Conservation (phyloP, 2,888 invertebrate species). For the Yponomeuta evonymella region DNA sequence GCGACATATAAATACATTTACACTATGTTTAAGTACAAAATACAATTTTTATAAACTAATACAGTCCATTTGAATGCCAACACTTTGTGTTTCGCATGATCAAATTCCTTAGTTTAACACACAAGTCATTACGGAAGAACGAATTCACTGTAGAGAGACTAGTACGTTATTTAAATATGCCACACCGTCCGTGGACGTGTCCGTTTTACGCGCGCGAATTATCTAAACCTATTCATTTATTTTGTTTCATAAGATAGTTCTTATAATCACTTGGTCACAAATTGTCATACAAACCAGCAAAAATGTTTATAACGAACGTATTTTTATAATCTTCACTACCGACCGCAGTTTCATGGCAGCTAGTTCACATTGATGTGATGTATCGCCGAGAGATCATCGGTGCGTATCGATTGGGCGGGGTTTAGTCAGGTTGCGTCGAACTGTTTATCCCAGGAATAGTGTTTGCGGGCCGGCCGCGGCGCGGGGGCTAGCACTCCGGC, state of each 20-base stretch:
- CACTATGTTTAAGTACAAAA: conserved; percentile 60
- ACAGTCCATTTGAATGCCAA: conserved; percentile 41
- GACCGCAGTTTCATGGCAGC: conserved; percentile 1
- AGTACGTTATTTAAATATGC: conserved; percentile 4
- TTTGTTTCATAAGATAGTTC: not conserved
- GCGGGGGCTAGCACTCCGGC: conserved; percentile 79
- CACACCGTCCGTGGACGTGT: conserved; percentile 4
- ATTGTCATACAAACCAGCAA: not conserved
- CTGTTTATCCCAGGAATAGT: conserved; percentile 86
- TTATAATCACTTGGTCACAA: not conserved
- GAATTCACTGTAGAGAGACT: conserved; percentile 45
- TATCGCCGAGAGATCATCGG: conserved; percentile 35
- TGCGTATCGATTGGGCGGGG: conserved; percentile 29
- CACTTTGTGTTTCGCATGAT: conserved; percentile 59
- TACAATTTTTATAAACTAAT: conserved; percentile 35
- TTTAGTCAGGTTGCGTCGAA: conserved; percentile 77
- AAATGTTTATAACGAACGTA: not conserved
- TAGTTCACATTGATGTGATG: not conserved
- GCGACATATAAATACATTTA: conserved; percentile 63
- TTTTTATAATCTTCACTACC: not conserved
- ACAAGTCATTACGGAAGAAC: conserved; percentile 56
- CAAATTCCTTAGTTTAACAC: conserved; percentile 31
- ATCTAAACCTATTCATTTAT: not conserved
- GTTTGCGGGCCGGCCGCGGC: conserved; percentile 78
- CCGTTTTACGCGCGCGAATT: not conserved